A percentile compares a stretch with the other conserved stretches of the same genome.
phyloP scores from a whole-genome alignment of 2,113 vertebrate species.

The Gulo gulo region DNA sequence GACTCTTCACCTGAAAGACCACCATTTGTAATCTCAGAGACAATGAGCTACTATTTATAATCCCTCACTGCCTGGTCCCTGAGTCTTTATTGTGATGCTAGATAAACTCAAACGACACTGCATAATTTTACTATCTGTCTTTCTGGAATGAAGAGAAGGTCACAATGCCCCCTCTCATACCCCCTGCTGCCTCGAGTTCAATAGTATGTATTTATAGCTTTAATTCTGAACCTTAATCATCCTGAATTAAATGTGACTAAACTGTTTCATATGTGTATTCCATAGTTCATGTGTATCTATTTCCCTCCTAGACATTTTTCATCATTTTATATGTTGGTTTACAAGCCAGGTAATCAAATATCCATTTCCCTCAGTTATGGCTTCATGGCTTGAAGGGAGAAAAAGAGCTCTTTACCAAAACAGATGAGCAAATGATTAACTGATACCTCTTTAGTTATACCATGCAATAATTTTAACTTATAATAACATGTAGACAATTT shows the following conservation, averaged over 20 bases:
- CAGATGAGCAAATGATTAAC: background rate
- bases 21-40: background rate
- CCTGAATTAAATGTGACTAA: background rate
- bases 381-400: background rate
- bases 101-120: background rate
- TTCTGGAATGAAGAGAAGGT: background rate
- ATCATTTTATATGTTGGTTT: background rate
- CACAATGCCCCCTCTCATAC: background rate
- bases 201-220: background rate
- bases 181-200: background rate
- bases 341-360: background rate
- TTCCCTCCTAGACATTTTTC: background rate
- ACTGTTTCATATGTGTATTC: background rate
- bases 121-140: background rate
- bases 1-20: background rate
- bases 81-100: background rate
- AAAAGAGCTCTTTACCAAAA: background rate
- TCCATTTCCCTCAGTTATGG: background rate
- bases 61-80: background rate
- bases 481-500: background rate
- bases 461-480: background rate
- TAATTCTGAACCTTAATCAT: constrained; percentile 1
- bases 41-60: background rate
- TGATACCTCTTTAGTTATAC: background rate
- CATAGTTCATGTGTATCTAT: background rate